Conservation (phyloP, 2,888 invertebrate genomes). For the Leptinotarsa tumamoca region DNA sequence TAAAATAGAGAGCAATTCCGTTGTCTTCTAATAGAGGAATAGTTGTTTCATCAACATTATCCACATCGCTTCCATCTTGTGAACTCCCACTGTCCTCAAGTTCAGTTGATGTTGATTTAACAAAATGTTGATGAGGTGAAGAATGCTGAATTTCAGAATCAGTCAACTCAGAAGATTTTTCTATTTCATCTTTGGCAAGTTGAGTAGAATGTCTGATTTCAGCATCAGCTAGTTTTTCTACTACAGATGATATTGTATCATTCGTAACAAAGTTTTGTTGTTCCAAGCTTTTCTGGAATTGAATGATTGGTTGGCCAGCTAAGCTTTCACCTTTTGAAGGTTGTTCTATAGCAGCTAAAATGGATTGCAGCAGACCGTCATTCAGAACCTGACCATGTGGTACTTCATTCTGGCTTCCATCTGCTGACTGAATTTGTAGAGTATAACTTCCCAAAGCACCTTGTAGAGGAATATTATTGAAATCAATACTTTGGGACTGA, state of each 20-base stretch:
- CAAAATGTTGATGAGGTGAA: constrained; percentile 36
- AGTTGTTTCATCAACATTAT: constrained; percentile 52
- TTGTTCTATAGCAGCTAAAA: constrained; percentile 85
- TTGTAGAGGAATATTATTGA: constrained; percentile 69
- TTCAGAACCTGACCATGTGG: constrained; percentile 84
- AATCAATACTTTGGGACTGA: constrained; percentile 63
- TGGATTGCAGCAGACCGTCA: constrained; percentile 83
- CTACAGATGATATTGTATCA: constrained; percentile 46
- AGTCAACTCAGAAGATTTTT: constrained; percentile 34
- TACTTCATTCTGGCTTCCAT: constrained; percentile 69
- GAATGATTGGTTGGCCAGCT: constrained; percentile 55
- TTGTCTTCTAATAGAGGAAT: constrained; percentile 69
- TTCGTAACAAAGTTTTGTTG: constrained; percentile 49
- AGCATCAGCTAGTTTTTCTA: constrained; percentile 44
- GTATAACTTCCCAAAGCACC: constrained; percentile 77
- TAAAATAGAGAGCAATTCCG: constrained; percentile 73
- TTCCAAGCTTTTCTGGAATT: constrained; percentile 56
- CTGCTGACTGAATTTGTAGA: constrained; percentile 81
- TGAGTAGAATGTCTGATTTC: constrained; percentile 44
- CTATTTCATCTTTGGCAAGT: constrained; percentile 42
- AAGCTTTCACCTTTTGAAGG: constrained; percentile 65
- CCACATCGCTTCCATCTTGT: constrained; percentile 45
- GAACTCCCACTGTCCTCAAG: constrained; percentile 22
- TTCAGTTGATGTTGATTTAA: constrained; percentile 33
- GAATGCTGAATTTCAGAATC: constrained; percentile 38